These are phyloP conservation scores for Theristus sp. DNA, from an alignment of 2,888 invertebrate species.

Conservation along the genomic window DNA sequence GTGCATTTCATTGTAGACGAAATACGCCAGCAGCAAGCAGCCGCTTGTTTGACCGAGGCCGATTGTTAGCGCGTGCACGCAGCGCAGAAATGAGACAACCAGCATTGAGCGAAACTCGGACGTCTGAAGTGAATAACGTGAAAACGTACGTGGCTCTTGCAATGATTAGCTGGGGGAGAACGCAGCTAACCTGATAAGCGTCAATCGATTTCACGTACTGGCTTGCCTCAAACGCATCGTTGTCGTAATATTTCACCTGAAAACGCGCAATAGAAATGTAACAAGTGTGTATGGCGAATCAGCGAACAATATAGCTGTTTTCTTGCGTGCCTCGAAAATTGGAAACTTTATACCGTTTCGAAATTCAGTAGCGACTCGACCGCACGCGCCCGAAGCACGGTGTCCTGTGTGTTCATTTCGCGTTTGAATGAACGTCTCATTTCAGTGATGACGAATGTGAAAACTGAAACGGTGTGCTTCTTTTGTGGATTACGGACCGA, in stretches of 20 bases:
- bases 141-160: too few relatives aligned
- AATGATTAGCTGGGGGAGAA: too few relatives aligned
- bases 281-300: too few relatives aligned
- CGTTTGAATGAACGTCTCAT: slow-evolving; percentile 90
- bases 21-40: slow-evolving; percentile 58
- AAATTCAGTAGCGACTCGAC: slow-evolving; percentile 92
- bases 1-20: slow-evolving; percentile 48
- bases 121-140: slow-evolving; percentile 43
- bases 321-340: too few relatives aligned
- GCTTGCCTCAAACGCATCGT: slow-evolving; percentile 71
- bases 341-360: slow-evolving; percentile 85
- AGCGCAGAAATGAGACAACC: slow-evolving; percentile 71
- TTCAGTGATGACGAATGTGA: slow-evolving; percentile 76
- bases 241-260: slow-evolving; percentile 70
- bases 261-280: too few relatives aligned
- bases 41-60: slow-evolving; percentile 65
- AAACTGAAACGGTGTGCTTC: too few relatives aligned
- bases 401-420: slow-evolving; percentile 81
- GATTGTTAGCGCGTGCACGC: slow-evolving; percentile 71
- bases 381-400: slow-evolving; percentile 61
- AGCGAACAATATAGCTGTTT: too few relatives aligned
- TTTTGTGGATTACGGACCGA: too few relatives aligned
- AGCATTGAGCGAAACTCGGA: slow-evolving; percentile 74
- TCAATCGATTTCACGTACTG: slow-evolving; percentile 64
- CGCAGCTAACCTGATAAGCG: slow-evolving; percentile 50